Conservation (phyloP, 2,113 vertebrate genomes). For the Gavialis gangeticus region DNA sequence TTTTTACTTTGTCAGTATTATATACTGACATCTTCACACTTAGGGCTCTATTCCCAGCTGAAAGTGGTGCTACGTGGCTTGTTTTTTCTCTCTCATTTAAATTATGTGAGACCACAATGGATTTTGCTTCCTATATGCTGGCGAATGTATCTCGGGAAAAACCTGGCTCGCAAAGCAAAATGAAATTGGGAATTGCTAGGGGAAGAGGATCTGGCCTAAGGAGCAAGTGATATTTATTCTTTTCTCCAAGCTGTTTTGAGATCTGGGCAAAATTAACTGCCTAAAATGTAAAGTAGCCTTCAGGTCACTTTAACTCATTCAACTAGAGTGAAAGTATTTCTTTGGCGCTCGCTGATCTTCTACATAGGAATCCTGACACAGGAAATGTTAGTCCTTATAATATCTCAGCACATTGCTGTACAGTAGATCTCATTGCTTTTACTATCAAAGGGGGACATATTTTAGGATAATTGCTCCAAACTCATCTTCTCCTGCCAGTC, state of each 20-base stretch:
- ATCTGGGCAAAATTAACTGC: neutral
- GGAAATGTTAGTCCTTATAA: neutral
- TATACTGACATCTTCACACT: conserved; percentile 39
- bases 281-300: neutral
- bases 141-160: neutral
- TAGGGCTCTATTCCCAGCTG: neutral
- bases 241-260: neutral
- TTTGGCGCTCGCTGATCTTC: neutral
- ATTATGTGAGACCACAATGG: neutral
- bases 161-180: neutral
- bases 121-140: neutral
- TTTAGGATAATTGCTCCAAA: neutral
- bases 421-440: neutral
- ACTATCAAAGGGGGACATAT: neutral
- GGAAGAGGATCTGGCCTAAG: neutral
- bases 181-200: neutral
- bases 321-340: neutral
- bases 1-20: conserved; percentile 73
- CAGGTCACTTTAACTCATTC: neutral
- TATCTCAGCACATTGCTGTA: neutral
- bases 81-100: neutral
- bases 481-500: accelerated
- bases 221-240: accelerated
- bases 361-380: neutral
- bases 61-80: neutral